Evolutionary conservation across 2,888 invertebrate genomes (phyloP).

Genomic region (Arctia plantaginis): DNA sequence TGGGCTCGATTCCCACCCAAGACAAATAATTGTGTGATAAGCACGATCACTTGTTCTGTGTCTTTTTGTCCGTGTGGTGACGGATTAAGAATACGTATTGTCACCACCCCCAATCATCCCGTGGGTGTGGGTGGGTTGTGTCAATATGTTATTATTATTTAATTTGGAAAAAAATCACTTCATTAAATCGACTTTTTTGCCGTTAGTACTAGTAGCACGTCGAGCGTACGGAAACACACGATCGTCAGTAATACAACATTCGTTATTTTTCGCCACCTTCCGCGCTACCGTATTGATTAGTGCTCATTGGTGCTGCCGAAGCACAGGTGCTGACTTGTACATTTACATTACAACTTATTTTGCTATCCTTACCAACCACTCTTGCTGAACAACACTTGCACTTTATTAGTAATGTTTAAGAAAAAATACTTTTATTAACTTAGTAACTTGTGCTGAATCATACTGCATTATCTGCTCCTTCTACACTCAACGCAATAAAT

Average conservation of each 20-base stretch:
- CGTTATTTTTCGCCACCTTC: conserved; percentile 85
- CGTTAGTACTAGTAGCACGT: conserved; percentile 55
- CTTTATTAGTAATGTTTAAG: neutral
- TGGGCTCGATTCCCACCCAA: too few relatives aligned
- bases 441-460: neutral
- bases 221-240: conserved; percentile 76
- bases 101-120: too few relatives aligned
- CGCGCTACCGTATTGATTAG: conserved; percentile 79
- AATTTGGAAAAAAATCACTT: neutral
- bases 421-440: neutral
- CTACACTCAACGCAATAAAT: neutral
- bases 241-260: conserved; percentile 80
- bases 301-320: conserved; percentile 68
- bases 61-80: too few relatives aligned
- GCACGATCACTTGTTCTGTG: too few relatives aligned
- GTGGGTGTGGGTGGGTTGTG: neutral
- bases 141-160: neutral
- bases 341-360: neutral
- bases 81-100: too few relatives aligned
- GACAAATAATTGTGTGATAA: too few relatives aligned
- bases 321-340: conserved; percentile 39
- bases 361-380: neutral
- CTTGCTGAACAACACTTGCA: neutral
- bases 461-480: neutral
- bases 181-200: conserved; percentile 50